phyloP scores from a whole-genome alignment of 1,140 invertebrate species.

The Calycopis cecrops region DNA sequence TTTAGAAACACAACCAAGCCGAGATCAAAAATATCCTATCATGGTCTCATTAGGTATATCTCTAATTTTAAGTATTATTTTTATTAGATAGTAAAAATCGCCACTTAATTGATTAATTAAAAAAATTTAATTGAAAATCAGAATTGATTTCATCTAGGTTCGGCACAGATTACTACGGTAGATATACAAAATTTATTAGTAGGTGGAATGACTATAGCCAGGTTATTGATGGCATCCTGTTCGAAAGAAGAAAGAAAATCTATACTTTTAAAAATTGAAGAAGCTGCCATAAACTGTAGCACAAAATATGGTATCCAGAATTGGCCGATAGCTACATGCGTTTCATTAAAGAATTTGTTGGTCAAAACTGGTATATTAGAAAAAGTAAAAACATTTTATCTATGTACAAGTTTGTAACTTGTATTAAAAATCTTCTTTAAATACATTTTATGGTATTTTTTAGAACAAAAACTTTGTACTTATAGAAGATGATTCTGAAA shows the following conservation, averaged over 20 bases:
- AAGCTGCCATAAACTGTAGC: slow-evolving; percentile 34
- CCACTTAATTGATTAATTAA: background rate
- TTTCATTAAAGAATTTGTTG: slow-evolving; percentile 45
- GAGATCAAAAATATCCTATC: slow-evolving; percentile 31
- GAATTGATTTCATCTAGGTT: slow-evolving; percentile 17
- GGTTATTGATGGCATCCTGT: slow-evolving; percentile 37
- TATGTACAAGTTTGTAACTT: no score
- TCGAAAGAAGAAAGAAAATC: slow-evolving; percentile 36
- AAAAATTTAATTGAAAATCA: background rate
- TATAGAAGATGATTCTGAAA: slow-evolving; percentile 28
- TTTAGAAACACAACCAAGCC: slow-evolving; percentile 21
- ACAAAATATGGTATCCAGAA: slow-evolving; percentile 35
- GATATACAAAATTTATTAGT: slow-evolving; percentile 48
- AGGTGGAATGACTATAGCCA: slow-evolving; percentile 44
- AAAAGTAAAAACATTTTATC: slow-evolving; percentile 23
- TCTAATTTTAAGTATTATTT: background rate
- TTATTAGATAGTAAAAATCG: background rate
- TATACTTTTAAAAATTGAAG: slow-evolving; percentile 38
- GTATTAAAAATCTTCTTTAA: no score
- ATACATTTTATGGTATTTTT: slow-evolving; percentile 16
- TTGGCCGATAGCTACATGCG: slow-evolving; percentile 46
- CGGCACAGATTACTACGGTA: slow-evolving; percentile 34
- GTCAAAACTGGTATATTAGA: slow-evolving; percentile 48
- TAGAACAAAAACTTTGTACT: slow-evolving; percentile 31
- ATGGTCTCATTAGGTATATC: slow-evolving; percentile 40